Base-by-base conservation (phyloP, 2,888 invertebrate species). In the Tipula confusa region DNA sequence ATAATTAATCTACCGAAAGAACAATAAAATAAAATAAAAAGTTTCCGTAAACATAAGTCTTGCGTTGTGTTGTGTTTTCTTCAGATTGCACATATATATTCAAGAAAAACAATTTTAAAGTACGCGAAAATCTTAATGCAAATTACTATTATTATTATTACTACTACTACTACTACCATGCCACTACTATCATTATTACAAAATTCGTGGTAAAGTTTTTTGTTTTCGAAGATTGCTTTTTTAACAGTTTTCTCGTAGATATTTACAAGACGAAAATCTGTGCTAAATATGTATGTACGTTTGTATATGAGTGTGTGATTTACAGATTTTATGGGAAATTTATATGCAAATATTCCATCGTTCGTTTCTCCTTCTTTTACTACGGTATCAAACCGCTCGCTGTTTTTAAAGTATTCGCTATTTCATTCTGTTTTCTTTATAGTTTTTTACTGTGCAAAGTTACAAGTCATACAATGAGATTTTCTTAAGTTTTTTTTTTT, bases 51-150 rank as follows among this genome's bases (percentile, higher is more conserved):
- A 64, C 64, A 64, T 64, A 24, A 64, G 24, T 64, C 24, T 64
- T 64, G 64, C n/a, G n/a, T n/a, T n/a, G n/a, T n/a, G n/a, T n/a
- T 64, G 64, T 64, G 64, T 64, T 64, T 64, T 64, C 64, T 64
- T 64, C 64, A 64, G 64, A 24, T 64, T 64, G 64, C 24, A 64
- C 24, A 64, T 64, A 24, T 64, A 24, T 24, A 24, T 64, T 24
- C 64, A 64, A 64, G 64, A 64, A 64, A 64, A 64, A 64, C 3
- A 24, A 13, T 38, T 38, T 38, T 13, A 64, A 64, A 64, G 9
- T 64, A 9, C 64, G 64, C 64, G 64, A 64, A 64, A 64, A 64
- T 24, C 64, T 43, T 43, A 64, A 64, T 24, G 64, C 64, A 64
- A 64, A 64, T 64, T 24, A 24, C 2, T 43, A 11, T 48, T 48